These are phyloP conservation scores for Ecliptopera silaceata DNA, from an alignment of 2,888 invertebrate species.

Conservation along the genomic window DNA sequence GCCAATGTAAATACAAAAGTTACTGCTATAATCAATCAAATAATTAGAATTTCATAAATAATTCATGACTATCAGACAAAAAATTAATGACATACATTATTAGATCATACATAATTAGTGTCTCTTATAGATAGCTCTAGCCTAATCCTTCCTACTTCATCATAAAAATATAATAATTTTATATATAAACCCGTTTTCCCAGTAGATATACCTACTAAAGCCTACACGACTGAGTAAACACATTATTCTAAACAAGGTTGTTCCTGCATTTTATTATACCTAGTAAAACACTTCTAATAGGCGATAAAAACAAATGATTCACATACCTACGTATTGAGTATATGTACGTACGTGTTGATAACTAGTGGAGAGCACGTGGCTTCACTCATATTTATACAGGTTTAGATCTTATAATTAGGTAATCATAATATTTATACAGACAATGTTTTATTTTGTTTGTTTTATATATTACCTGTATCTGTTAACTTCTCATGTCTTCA, in stretches of 20 bases:
- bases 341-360: not conserved
- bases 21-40: no score
- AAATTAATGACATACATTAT: no score
- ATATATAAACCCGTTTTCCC: conserved; percentile 23
- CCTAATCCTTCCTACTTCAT: conserved; percentile 21
- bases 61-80: no score
- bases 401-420: no score
- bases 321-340: conserved; percentile 29
- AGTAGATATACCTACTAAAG: conserved; percentile 12
- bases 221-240: conserved; percentile 29
- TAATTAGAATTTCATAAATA: no score
- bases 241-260: conserved; percentile 39
- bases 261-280: conserved; percentile 41
- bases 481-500: no score
- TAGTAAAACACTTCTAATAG: conserved; percentile 28
- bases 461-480: no score
- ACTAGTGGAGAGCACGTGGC: not conserved
- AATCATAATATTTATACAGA: no score
- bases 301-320: conserved; percentile 43
- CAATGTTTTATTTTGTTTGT: no score
- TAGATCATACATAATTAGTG: not conserved
- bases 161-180: conserved; percentile 9
- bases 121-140: not conserved
- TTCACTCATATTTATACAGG: not conserved
- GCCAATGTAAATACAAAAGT: no score